Base-by-base conservation (phyloP, 2,113 vertebrate genomes). In the Phalacrocorax brasilianus region DNA sequence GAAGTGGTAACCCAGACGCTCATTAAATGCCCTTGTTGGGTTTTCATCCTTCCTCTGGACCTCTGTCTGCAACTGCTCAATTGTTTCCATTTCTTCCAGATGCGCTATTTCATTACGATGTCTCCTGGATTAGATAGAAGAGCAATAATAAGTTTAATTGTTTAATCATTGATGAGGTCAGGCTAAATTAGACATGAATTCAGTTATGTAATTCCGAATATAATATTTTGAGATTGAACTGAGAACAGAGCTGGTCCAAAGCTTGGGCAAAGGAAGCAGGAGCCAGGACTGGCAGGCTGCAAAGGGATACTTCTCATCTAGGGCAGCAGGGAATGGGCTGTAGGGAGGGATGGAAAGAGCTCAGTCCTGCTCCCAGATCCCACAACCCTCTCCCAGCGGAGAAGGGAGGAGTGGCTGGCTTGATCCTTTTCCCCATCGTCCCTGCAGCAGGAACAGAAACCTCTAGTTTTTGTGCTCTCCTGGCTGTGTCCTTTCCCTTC, bases 141-240 rank as follows among this genome's bases (percentile, higher is more conserved):
- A 79, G 73, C 56, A 95, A 65, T 89, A 74, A 81, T 61, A 68
- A 75, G 22, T 95, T 77, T 94, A 93, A 91, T 91, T 94, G 82
- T 85, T 97, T 91, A 94, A 91, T 91, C 89, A 82, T 82, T 89
- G 61, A 96, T 93, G 89, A 91, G 53, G n/a, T 72, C 89, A 83
- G 63, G 91, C 53, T 94, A 61, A 94, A 79, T 92, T 75, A 88
- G 89, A 85, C 49, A 33, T 76, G 30, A 76, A 91, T 85, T 92
- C n/a, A 56, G 44, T 82, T 89, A 53, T 79, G 87, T 56, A 78
- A 71, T 87, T 91, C 67, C 90, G 72, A 87, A 65, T 72, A 74
- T 35, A 72, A 22, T 78, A 61, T 81, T 87, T 82, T 1, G 14
- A 56, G 61, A 61, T 47, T 24, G 56, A 66, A 24, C 20, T 20